Evolutionary conservation across 2,797 vertebrate genomes (phyloP).

Genomic region (Percopsis omiscomaycus): DNA sequence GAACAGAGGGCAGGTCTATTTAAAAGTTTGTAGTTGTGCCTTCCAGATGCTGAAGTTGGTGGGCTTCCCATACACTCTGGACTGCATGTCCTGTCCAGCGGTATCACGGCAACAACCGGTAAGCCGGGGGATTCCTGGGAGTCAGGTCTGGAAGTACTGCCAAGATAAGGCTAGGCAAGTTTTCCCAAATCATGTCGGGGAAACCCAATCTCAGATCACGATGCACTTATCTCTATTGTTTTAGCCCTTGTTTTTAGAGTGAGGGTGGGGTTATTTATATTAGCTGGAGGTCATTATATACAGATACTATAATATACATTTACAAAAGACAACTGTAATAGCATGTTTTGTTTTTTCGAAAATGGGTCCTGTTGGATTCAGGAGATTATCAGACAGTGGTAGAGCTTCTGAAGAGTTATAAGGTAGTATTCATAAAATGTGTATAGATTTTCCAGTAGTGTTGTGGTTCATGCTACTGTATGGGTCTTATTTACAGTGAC

Average conservation of each 20-base stretch:
- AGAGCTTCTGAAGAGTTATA: too few species aligned
- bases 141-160: conserved; percentile 49
- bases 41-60: conserved; percentile 71
- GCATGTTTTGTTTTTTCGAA: neutral
- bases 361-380: neutral
- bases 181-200: conserved; percentile 27
- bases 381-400: neutral
- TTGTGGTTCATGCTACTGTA: too few species aligned
- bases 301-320: conserved; percentile 17
- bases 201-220: conserved; percentile 36
- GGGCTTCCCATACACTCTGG: conserved; percentile 68
- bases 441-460: neutral
- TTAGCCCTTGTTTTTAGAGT: conserved; percentile 21
- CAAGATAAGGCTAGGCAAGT: conserved; percentile 21
- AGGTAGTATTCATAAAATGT: neutral
- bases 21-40: conserved; percentile 48
- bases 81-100: conserved; percentile 70
- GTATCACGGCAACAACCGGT: conserved; percentile 68
- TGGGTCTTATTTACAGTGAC: too few species aligned
- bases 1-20: conserved; percentile 55
- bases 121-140: conserved; percentile 68
- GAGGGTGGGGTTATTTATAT: neutral
- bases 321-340: neutral
- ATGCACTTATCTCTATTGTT: conserved; percentile 38
- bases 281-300: conserved; percentile 7